Evolutionary conservation across 2,888 invertebrate species (phyloP).

Genomic region (Cistogaster globosa): DNA sequence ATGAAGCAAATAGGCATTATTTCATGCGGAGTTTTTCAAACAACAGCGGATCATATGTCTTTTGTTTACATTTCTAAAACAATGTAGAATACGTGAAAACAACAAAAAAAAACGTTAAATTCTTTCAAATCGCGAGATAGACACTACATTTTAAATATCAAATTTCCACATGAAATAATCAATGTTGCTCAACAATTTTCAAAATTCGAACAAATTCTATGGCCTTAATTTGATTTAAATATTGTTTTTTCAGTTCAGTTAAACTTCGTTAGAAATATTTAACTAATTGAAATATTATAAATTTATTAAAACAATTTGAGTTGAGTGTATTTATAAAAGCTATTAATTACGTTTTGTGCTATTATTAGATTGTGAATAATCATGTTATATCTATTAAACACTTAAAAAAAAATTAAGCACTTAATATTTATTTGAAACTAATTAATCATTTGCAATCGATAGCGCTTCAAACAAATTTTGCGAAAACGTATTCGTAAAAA

Average conservation of each 20-base stretch:
- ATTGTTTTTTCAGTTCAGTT: background rate
- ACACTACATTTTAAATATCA: no score
- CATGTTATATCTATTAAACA: conserved; percentile 25
- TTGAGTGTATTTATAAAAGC: background rate
- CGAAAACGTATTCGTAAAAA: background rate
- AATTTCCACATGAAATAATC: no score
- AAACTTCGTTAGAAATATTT: no score
- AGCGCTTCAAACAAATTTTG: background rate
- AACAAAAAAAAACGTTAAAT: no score
- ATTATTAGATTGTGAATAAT: conserved; percentile 21
- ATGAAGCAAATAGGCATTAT: no score
- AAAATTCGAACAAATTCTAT: background rate
- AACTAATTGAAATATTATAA: background rate
- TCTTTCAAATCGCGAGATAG: no score
- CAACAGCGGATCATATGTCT: no score
- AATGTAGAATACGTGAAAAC: no score
- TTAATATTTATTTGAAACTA: conserved; percentile 9
- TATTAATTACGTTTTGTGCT: conserved; percentile 6
- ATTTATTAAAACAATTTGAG: background rate
- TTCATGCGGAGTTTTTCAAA: no score
- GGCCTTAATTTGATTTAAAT: conserved; percentile 8
- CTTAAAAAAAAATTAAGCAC: background rate
- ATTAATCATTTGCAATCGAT: conserved; percentile 25
- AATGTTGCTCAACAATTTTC: no score
- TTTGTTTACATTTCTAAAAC: no score